Evolutionary conservation across 2,113 vertebrate species (phyloP).

Genomic region (Polypterus bichir): DNA sequence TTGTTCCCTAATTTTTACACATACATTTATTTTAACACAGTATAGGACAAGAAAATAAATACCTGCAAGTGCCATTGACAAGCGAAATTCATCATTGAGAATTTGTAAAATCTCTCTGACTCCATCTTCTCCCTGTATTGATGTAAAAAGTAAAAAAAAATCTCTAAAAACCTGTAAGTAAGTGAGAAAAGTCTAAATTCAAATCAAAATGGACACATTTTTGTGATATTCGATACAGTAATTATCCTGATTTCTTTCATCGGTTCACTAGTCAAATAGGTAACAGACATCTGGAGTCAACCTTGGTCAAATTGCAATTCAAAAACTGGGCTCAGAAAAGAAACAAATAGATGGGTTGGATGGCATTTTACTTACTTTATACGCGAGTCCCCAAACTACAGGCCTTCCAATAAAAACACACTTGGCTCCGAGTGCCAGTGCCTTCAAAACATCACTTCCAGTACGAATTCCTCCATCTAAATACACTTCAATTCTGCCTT

Average conservation of each 20-base stretch:
- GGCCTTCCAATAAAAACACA: constrained; percentile 86
- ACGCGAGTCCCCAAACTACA: constrained; percentile 81
- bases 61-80: constrained; percentile 80
- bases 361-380: constrained; percentile 57
- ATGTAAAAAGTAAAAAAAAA: constrained; percentile 5
- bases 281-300: no score
- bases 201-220: no score
- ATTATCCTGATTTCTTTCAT: not conserved
- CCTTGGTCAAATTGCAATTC: not conserved
- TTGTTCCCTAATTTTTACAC: not conserved
- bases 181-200: no score
- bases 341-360: not conserved
- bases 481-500: constrained; percentile 72
- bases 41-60: constrained; percentile 15
- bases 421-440: constrained; percentile 79
- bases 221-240: not conserved
- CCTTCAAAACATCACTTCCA: constrained; percentile 78
- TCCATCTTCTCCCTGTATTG: constrained; percentile 69
- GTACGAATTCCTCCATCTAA: constrained; percentile 81
- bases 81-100: constrained; percentile 70
- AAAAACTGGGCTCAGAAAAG: not conserved
- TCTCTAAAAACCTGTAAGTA: no score
- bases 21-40: not conserved
- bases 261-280: no score
- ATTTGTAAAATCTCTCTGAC: constrained; percentile 73